Evolutionary conservation across 2,797 vertebrate species (phyloP).

Genomic region (Sebastes umbrosus): DNA sequence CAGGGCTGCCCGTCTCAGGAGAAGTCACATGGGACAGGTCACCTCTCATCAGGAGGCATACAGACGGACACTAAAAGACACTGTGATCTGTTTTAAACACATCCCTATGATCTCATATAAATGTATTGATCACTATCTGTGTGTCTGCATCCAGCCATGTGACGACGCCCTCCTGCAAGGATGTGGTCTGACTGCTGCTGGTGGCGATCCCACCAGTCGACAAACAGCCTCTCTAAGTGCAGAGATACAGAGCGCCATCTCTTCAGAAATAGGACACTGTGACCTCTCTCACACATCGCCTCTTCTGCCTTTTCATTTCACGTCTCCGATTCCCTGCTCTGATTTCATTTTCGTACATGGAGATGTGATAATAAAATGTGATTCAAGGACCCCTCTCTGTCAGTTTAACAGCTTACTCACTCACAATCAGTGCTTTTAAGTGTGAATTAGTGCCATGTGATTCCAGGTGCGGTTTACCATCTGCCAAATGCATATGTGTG

Average conservation of each 20-base stretch:
- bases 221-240: slow-evolving; percentile 27
- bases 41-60: slow-evolving; percentile 67
- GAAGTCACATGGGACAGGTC: slow-evolving; percentile 77
- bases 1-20: slow-evolving; percentile 40
- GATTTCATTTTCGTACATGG: slow-evolving; percentile 48
- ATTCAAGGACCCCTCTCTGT: slow-evolving; percentile 31
- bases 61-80: slow-evolving; percentile 16
- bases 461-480: background rate
- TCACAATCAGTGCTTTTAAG: slow-evolving; percentile 12
- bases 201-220: slow-evolving; percentile 18
- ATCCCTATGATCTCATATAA: background rate
- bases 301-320: slow-evolving; percentile 38
- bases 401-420: slow-evolving; percentile 12
- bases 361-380: slow-evolving; percentile 40
- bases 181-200: slow-evolving; percentile 9
- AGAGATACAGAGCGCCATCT: slow-evolving; percentile 48
- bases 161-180: background rate
- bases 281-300: slow-evolving; percentile 30
- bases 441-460: background rate
- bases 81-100: background rate
- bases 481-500: slow-evolving; percentile 3
- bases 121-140: slow-evolving; percentile 19
- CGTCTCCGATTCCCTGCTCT: slow-evolving; percentile 25
- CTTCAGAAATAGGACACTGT: slow-evolving; percentile 45
- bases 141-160: slow-evolving; percentile 1